Base-by-base conservation (phyloP, 2,888 invertebrate species). In the Bhutanitis thaidina region DNA sequence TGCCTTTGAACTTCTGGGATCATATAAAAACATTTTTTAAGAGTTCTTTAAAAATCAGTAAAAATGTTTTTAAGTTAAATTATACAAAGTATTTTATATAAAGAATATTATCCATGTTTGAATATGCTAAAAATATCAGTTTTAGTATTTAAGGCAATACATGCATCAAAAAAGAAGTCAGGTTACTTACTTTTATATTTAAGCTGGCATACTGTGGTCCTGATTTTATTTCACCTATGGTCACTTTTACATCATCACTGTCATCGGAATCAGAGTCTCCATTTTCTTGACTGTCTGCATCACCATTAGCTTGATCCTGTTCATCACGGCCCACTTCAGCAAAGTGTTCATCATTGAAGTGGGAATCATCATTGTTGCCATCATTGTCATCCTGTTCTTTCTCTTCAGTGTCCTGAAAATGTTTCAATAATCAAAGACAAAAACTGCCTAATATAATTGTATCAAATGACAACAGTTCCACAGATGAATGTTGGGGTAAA, bases 221-320 rank as follows among this genome's bases (percentile, higher is more conserved):
- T 0, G 95, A 92, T 76, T 96, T 95, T 43, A 95, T 94, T 69
- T 96, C 97, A 1, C 97, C 97, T 65, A 98, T 98, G 0, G 97
- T 97, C 55, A 98, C 97, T 83, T 97, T 96, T 7, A 97, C 94
- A 71, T 96, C 95, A 72, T 97, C 96, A 59, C 93, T 93, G 65
- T 94, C 94, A 57, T 95, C 95, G 1, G 94, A 94, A 58, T 90
- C 90, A 0, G 90, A 82, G 55, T 93, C 92, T 0, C 91, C 93
- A 54, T 92, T 91, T 57, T 90, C 90, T 59, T 89, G 87, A 43
- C 84, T 91, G 40, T 78, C 89, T 0, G 71, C 75, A 64, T 91
- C 90, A 58, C 90, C 79, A 65, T 90, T 83, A 14, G 72, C 65
- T 29, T 61, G 55, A 2, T 82, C 80, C 30, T 70, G 73, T 0